Evolutionary conservation across 2,888 invertebrate genomes (phyloP).

Genomic region (Myathropa florea): DNA sequence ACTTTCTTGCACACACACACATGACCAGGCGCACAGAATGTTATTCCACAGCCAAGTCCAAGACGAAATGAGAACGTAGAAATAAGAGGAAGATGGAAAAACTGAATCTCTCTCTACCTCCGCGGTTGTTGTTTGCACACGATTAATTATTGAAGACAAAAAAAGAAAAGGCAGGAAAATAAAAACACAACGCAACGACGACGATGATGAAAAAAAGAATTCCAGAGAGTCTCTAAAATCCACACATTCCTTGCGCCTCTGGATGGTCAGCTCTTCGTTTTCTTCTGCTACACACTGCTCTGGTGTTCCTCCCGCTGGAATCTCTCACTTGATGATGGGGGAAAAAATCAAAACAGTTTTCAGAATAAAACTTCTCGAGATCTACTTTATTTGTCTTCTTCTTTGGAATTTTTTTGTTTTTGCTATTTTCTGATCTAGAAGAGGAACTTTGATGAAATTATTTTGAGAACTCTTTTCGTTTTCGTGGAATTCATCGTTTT

Average conservation of each 20-base stretch:
- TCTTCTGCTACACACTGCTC: background rate
- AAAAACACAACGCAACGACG: background rate
- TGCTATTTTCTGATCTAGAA: too few relatives aligned
- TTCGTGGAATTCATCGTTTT: conserved; percentile 27
- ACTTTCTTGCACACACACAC: background rate
- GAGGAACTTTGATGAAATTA: conserved; percentile 18
- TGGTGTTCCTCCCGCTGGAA: background rate
- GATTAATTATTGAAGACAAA: background rate
- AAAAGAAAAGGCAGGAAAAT: background rate
- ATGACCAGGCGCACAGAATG: background rate
- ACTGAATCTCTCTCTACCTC: background rate
- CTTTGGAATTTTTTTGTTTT: background rate
- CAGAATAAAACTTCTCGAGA: background rate
- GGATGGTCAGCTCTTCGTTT: background rate
- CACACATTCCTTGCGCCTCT: background rate
- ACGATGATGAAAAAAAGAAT: background rate
- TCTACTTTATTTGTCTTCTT: background rate
- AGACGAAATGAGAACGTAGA: background rate
- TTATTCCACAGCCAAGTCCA: background rate
- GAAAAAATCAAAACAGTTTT: background rate
- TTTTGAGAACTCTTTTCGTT: conserved; percentile 24
- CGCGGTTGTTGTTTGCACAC: background rate
- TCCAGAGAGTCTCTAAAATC: background rate
- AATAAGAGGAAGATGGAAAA: background rate
- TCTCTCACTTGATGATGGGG: background rate